Conservation (phyloP, 2,888 invertebrate genomes). For the Hemithea aestivaria region DNA sequence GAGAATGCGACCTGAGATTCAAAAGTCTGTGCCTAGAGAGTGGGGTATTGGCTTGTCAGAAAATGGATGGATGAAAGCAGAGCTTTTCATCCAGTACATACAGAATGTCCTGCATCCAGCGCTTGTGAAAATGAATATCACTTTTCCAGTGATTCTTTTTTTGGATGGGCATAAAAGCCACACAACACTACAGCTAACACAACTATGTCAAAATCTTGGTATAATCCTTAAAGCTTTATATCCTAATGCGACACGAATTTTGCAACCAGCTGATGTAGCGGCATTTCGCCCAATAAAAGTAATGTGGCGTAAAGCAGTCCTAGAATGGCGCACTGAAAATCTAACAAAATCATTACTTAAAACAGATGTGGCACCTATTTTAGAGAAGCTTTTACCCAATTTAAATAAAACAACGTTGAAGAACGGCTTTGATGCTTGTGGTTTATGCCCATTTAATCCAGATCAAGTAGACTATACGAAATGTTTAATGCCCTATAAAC, state of each 20-base stretch:
- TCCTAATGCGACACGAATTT: slow-evolving; percentile 23
- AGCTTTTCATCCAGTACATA: slow-evolving; percentile 24
- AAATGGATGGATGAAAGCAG: slow-evolving; percentile 29
- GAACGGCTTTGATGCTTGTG: background rate
- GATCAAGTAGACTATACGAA: slow-evolving; percentile 21
- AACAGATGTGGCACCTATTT: slow-evolving; percentile 11
- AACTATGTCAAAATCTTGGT: slow-evolving; percentile 23
- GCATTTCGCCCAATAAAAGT: slow-evolving; percentile 27
- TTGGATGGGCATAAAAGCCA: slow-evolving; percentile 29
- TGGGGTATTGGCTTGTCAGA: slow-evolving; percentile 27
- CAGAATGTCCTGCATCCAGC: slow-evolving; percentile 23
- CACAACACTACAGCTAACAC: slow-evolving; percentile 20
- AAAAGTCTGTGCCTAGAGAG: slow-evolving; percentile 16
- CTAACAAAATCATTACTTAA: slow-evolving; percentile 12
- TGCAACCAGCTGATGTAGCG: slow-evolving; percentile 27
- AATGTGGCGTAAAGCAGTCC: slow-evolving; percentile 26
- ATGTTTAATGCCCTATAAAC: slow-evolving; percentile 16
- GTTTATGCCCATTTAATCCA: slow-evolving; percentile 23
- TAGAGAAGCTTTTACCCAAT: slow-evolving; percentile 18
- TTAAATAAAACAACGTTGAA: slow-evolving; percentile 6
- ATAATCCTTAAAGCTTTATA: slow-evolving; percentile 26
- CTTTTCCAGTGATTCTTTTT: slow-evolving; percentile 26
- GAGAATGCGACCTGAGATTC: slow-evolving; percentile 19
- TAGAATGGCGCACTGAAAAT: slow-evolving; percentile 24
- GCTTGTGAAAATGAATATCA: slow-evolving; percentile 15